Evolutionary conservation across 2,797 vertebrate species (phyloP), one percentile per base, ranked within the genome.

Genomic region (Nannoperca australis): DNA sequence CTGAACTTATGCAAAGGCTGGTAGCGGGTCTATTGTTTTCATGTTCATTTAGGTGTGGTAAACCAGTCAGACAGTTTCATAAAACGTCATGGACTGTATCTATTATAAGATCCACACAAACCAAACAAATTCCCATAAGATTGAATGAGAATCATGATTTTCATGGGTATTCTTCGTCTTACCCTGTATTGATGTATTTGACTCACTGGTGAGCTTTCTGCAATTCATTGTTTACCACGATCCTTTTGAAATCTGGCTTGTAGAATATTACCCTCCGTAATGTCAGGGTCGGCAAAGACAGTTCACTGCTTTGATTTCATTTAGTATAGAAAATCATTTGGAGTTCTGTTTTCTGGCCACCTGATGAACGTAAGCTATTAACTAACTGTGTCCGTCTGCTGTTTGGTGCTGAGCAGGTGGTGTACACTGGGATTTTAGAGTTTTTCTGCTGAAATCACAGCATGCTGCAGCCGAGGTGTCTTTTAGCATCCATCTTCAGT

Each of bases 1-100:
- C 86, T 67, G 88, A 88, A 73, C 1, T 3, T 3, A 5, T 2
- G 12, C 4, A 64, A 40, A 65, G 0, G 12, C 4, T 5, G 8
- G 0, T 32, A 9, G 1, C 6, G 1, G 13, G 2, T 2, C 15
- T 3, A 0, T 22, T 54, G 12, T 14, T 18, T 14, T 22, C 14
- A 2, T 1, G 1, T 24, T 0, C 17, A 20, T 6, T 22, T 1
- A 81, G 79, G 79, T 59, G 68, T 44, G 65, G 67, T 22, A 40
- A 50, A 78, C 47, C 34, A 50, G 49, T 55, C 20, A 24, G 36
- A 32, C 5, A 11, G 7, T 20, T 22, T 8, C 24, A 38, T 34
- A 40, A 6, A 2, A 4, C 5, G 51, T 1, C 2, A 45, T 17
- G 44, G 10, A 38, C 2, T 38, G 40, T 14, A 44, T 17, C 47